These are phyloP conservation scores for Vanacampus margaritifer DNA, from an alignment of 2,113 vertebrate species.

Conservation along the genomic window DNA sequence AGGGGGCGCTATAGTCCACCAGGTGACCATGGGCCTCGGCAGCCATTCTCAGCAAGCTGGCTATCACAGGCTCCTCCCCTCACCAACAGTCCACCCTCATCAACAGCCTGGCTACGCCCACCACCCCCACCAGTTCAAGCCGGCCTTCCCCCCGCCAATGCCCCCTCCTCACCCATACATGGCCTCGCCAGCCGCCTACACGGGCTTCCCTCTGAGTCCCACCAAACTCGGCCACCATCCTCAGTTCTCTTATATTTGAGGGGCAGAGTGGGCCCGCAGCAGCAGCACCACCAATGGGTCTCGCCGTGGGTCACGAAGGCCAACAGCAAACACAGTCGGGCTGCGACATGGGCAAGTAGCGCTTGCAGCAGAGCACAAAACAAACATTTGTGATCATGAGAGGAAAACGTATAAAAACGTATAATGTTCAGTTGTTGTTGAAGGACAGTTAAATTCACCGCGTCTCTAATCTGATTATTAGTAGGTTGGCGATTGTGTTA, in stretches of 20 bases:
- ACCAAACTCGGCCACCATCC: slow-evolving; percentile 82
- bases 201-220: slow-evolving; percentile 92
- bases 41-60: slow-evolving; percentile 67
- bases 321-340: slow-evolving; percentile 32
- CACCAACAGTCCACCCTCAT: slow-evolving; percentile 65
- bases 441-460: slow-evolving; percentile 9
- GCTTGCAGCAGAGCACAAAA: slow-evolving; percentile 43
- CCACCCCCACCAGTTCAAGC: slow-evolving; percentile 78
- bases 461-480: slow-evolving; percentile 12
- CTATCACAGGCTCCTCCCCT: slow-evolving; percentile 79
- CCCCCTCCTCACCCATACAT: slow-evolving; percentile 88
- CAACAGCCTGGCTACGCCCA: slow-evolving; percentile 53
- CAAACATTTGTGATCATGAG: slow-evolving; percentile 31
- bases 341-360: slow-evolving; percentile 53
- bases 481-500: slow-evolving; percentile 15
- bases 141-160: slow-evolving; percentile 76
- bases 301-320: slow-evolving; percentile 34
- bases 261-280: slow-evolving; percentile 37
- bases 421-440: not conserved
- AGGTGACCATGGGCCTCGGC: slow-evolving; percentile 87
- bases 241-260: slow-evolving; percentile 96
- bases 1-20: slow-evolving; percentile 79
- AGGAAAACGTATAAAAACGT: not conserved
- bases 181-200: slow-evolving; percentile 85
- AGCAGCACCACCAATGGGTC: slow-evolving; percentile 31